Base-by-base conservation (phyloP, 2,888 invertebrate species). In the Oxyteleia sp. region DNA sequence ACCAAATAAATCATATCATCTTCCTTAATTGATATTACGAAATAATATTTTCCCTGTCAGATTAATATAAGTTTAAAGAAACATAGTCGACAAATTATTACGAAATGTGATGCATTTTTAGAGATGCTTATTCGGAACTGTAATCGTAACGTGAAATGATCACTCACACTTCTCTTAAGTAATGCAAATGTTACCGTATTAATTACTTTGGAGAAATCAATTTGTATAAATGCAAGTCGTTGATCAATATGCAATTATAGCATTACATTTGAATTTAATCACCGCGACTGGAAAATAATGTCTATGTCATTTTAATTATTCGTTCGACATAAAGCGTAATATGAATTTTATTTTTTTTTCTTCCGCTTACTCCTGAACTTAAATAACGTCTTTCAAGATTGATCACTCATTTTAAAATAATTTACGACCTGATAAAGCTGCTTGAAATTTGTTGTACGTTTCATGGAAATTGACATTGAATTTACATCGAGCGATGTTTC, bases 221-320 rank as follows among this genome's bases (percentile, higher is more conserved):
- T 47, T 20, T 41, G 20, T 57, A 57, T 57, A 57, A 57, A 61
- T 16, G 15, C 38, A 45, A 43, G 26, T 43, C 29, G 26, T 51
- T 53, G 66, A 51, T 66, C 66, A 66, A 51, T 66, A 41, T 26
- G 51, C 63, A 66, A 51, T 66, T 66, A 53, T 26, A 63, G 15
- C 47, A 66, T 66, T 66, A 51, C 41, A 53, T 51, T 66, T 18
- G 41, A 51, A 51, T 38, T 38, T 51, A 41, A 51, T 66, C 41
- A 11, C 11, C 26, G 23, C 16, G 16, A 20, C 8, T 35, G 23
- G 41, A 53, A 66, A 66, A 47, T 51, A 66, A 43, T 32, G 47
- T 66, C 51, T 41, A 35, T 49, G 18, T 53, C 16, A 41, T 32
- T 51, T 51, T 66, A 51, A 66, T 66, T 66, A 53, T 66, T 41